Percentiles rank a stretch among this genome's conserved stretches.
Conservation (phyloP, 2,888 invertebrate genomes). For the Drosophila nigricruria region DNA sequence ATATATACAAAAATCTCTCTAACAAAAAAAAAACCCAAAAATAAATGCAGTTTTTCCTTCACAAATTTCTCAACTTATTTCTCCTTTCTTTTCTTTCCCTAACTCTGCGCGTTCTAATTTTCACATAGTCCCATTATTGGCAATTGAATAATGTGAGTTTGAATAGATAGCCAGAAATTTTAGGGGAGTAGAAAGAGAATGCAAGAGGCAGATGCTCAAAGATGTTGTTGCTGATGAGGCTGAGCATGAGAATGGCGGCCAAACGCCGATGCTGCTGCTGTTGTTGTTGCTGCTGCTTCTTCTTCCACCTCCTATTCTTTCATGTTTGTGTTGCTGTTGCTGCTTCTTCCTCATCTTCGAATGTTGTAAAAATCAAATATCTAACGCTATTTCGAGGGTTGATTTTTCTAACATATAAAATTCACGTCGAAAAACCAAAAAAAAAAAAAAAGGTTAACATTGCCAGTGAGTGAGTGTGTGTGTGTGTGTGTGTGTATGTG, state of each 20-base stretch:
- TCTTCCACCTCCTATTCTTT: constrained; percentile 11
- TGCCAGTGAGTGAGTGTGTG: not conserved
- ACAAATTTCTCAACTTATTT: not conserved
- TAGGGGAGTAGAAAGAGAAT: not conserved
- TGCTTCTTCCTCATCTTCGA: constrained; percentile 29
- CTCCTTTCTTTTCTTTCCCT: not conserved
- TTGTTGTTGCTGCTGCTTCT: constrained; percentile 22
- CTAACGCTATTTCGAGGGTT: constrained; percentile 72
- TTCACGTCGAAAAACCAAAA: constrained; percentile 6
- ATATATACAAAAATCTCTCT: not conserved
- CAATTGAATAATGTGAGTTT: constrained; percentile 14
- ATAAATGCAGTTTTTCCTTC: not conserved
- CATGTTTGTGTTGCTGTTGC: too few relatives aligned
- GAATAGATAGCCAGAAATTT: constrained; percentile 21
- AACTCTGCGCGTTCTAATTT: not conserved
- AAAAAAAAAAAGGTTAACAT: constrained; percentile 47
- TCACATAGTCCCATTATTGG: constrained; percentile 16
- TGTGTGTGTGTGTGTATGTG: constrained; percentile 14
- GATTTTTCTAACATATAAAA: constrained; percentile 53
- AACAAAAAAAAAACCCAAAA: not conserved
- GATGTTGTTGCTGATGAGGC: constrained; percentile 19
- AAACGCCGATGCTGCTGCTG: constrained; percentile 26
- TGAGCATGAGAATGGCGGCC: constrained; percentile 39
- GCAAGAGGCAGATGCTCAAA: constrained; percentile 54
- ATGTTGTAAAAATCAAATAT: constrained; percentile 63